phyloP scores from a whole-genome alignment of 2,113 vertebrate species.

The Hucho hucho region DNA sequence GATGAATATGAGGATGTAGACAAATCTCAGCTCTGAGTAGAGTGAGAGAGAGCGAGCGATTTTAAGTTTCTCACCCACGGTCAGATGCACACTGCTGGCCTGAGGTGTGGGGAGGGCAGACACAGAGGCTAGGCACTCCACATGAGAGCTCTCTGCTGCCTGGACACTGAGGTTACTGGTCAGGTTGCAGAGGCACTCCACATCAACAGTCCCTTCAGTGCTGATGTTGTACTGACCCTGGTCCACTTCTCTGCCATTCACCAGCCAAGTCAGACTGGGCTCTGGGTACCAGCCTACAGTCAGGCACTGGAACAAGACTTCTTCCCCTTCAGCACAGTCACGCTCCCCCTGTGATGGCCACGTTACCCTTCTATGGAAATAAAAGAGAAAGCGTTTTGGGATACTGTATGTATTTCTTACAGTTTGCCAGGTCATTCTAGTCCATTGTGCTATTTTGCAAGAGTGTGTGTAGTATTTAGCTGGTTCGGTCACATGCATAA shows the following conservation, averaged over 20 bases:
- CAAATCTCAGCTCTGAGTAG: too few species aligned
- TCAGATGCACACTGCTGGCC: conserved; percentile 68
- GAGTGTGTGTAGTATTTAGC: too few species aligned
- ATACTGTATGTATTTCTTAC: conserved; percentile 10
- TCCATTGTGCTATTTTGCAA: too few species aligned
- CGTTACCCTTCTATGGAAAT: conserved; percentile 77
- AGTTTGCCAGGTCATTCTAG: conserved; percentile 35
- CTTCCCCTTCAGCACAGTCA: conserved; percentile 68
- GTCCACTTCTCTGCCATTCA: conserved; percentile 60
- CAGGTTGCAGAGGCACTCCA: conserved; percentile 55
- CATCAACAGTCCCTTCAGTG: conserved; percentile 41
- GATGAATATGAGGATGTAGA: conserved; percentile 27
- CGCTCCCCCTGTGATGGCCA: conserved; percentile 69
- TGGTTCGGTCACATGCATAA: conserved; percentile 8
- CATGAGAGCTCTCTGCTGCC: conserved; percentile 61
- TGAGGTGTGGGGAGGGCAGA: conserved; percentile 65
- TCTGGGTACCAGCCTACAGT: conserved; percentile 79
- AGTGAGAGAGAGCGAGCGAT: too few species aligned
- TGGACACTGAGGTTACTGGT: conserved; percentile 74
- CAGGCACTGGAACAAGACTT: conserved; percentile 73
- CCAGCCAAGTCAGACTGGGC: conserved; percentile 78
- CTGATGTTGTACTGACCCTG: conserved; percentile 61
- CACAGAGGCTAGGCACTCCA: conserved; percentile 81
- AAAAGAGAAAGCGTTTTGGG: conserved; percentile 17
- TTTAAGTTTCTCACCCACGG: conserved; percentile 60